Evolutionary conservation across 2,888 invertebrate species (phyloP).

Genomic region (Ceriagrion tenellum): DNA sequence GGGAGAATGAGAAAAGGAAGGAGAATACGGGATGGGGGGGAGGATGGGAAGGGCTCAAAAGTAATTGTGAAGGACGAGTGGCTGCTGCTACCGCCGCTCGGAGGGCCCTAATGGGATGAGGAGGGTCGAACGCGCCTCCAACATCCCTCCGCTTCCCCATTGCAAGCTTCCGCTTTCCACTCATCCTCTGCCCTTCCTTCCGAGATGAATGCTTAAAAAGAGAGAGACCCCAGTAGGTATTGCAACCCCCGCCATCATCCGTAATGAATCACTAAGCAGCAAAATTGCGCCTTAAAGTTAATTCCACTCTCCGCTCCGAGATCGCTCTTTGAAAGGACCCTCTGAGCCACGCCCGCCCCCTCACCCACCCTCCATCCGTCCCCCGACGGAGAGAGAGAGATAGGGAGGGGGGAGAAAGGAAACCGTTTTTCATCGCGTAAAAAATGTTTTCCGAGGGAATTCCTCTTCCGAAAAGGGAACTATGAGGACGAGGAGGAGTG

Average conservation of each 20-base stretch:
- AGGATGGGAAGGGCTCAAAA: background rate
- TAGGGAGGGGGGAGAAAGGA: background rate
- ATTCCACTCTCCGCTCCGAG: background rate
- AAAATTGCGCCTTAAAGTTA: constrained; percentile 26
- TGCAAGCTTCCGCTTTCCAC: background rate
- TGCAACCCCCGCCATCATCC: constrained; percentile 22
- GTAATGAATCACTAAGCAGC: constrained; percentile 19
- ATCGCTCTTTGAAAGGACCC: background rate
- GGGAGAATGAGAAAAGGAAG: background rate
- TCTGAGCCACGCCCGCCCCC: background rate
- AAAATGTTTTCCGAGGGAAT: background rate
- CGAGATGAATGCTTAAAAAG: constrained; percentile 12
- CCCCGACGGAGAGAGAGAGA: too few species aligned
- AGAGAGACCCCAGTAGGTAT: background rate
- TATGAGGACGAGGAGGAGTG: background rate
- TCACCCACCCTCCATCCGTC: too few species aligned
- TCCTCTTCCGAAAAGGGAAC: background rate
- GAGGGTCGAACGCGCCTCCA: background rate
- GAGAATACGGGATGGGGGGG: background rate
- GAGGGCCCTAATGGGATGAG: background rate
- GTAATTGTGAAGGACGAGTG: constrained; percentile 35
- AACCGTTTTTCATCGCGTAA: background rate
- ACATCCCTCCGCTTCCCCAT: background rate
- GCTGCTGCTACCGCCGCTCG: background rate
- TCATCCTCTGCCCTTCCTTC: background rate